These are phyloP conservation scores for Drosophila neotestacea DNA, from an alignment of 2,888 invertebrate species.

Conservation along the genomic window DNA sequence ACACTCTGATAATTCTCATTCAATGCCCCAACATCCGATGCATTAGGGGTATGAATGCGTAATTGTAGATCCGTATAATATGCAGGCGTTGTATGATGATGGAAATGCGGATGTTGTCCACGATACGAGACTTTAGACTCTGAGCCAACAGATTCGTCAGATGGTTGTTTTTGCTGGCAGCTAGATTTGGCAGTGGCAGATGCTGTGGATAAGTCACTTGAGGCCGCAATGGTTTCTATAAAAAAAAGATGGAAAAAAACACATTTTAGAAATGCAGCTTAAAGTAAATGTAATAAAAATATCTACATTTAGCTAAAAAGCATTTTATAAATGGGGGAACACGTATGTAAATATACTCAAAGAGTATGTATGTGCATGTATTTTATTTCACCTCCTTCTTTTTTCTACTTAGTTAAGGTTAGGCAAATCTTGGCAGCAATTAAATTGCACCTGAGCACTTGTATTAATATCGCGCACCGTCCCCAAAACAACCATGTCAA, in stretches of 20 bases:
- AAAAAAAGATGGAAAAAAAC: constrained; percentile 19
- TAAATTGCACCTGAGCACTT: constrained; percentile 78
- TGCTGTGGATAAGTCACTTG: constrained; percentile 85
- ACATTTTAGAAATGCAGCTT: constrained; percentile 2
- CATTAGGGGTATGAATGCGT: constrained; percentile 82
- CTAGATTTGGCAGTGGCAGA: constrained; percentile 86
- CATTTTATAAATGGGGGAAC: constrained; percentile 4
- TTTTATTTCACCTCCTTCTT: not conserved
- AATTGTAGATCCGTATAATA: constrained; percentile 84
- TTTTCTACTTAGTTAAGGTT: constrained; percentile 13
- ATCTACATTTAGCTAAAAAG: constrained; percentile 55
- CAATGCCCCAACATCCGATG: constrained; percentile 74
- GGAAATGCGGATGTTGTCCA: constrained; percentile 83
- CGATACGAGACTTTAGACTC: constrained; percentile 70
- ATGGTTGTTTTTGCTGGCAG: constrained; percentile 84
- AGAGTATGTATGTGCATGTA: not conserved
- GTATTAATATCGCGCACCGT: constrained; percentile 54
- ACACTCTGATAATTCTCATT: constrained; percentile 85
- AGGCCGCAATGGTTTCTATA: constrained; percentile 82
- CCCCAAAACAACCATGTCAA: constrained; percentile 67
- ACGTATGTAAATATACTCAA: not conserved
- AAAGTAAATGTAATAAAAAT: constrained; percentile 39
- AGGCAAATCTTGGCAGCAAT: constrained; percentile 79
- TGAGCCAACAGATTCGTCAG: constrained; percentile 55
- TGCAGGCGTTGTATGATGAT: constrained; percentile 82